Conservation (phyloP, 2,888 invertebrate species). For the Arrhopalites spinosus region DNA sequence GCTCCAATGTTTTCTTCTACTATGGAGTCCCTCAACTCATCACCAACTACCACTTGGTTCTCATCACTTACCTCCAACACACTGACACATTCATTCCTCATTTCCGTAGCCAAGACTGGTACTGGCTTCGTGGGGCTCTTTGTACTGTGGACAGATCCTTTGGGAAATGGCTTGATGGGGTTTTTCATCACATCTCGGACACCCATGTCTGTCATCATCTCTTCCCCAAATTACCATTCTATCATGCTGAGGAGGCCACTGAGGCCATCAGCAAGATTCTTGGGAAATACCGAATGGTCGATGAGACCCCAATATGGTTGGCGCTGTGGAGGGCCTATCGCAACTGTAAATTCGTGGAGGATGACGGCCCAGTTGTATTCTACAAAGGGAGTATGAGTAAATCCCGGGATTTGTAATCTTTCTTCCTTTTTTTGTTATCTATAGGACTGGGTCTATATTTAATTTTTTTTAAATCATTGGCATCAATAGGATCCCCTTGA, state of each 20-base stretch:
- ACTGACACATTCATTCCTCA: conserved; percentile 38
- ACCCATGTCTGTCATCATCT: conserved; percentile 38
- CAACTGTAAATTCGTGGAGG: conserved; percentile 34
- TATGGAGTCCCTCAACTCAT: conserved; percentile 27
- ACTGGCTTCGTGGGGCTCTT: conserved; percentile 35
- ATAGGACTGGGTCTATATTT: too few relatives aligned
- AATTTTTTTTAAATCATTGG: too few relatives aligned
- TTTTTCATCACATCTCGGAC: conserved; percentile 40
- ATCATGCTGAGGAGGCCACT: conserved; percentile 37
- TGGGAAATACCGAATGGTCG: conserved; percentile 33
- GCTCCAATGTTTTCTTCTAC: conserved; percentile 28
- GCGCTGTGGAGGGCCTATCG: conserved; percentile 29
- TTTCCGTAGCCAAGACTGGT: conserved; percentile 32
- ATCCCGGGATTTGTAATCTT: neutral
- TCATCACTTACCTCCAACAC: conserved; percentile 35
- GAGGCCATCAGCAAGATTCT: conserved; percentile 30
- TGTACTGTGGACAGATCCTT: conserved; percentile 38
- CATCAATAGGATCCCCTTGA: too few relatives aligned
- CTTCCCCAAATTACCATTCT: conserved; percentile 35
- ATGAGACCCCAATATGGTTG: conserved; percentile 29
- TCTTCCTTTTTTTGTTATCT: too few relatives aligned
- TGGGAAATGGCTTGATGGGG: conserved; percentile 34
- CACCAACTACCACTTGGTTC: conserved; percentile 33
- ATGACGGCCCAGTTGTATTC: conserved; percentile 32
- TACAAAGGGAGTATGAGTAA: conserved; percentile 19